Conservation (phyloP, 2,113 vertebrate species). For the Pomatorhinus ruficollis region DNA sequence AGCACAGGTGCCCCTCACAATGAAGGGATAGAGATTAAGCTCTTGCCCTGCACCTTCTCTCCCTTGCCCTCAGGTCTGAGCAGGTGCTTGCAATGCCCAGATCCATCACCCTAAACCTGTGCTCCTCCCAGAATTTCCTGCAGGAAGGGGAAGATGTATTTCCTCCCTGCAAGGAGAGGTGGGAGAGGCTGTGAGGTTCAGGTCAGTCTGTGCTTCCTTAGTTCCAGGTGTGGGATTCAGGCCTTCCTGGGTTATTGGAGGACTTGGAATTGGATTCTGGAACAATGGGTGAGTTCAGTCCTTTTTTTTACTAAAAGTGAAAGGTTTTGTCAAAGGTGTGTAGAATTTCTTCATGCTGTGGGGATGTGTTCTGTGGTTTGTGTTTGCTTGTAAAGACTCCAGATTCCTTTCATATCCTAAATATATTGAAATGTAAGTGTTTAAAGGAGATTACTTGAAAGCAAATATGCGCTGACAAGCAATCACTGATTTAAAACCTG, state of each 20-base stretch:
- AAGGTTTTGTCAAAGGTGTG: background rate
- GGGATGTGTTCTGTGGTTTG: background rate
- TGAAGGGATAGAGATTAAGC: background rate
- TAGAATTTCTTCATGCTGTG: background rate
- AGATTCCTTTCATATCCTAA: background rate
- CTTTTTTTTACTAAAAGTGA: background rate
- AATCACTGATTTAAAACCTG: constrained; percentile 30
- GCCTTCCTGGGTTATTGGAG: background rate
- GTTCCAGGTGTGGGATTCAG: background rate
- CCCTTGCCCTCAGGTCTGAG: background rate
- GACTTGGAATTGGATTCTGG: background rate
- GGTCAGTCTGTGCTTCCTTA: background rate
- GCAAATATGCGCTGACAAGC: background rate
- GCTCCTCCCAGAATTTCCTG: background rate
- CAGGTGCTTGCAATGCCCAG: background rate
- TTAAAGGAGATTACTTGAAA: constrained; percentile 16
- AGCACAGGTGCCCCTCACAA: background rate
- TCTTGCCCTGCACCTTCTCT: background rate
- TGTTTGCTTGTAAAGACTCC: constrained; percentile 14
- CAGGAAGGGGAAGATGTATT: accelerated
- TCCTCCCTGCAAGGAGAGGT: background rate
- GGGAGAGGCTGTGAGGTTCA: background rate
- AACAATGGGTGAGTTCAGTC: background rate
- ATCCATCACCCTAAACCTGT: background rate
- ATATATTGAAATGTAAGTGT: background rate